Evolutionary conservation across 2,888 invertebrate species (phyloP).

Genomic region (Apodemia duryi): DNA sequence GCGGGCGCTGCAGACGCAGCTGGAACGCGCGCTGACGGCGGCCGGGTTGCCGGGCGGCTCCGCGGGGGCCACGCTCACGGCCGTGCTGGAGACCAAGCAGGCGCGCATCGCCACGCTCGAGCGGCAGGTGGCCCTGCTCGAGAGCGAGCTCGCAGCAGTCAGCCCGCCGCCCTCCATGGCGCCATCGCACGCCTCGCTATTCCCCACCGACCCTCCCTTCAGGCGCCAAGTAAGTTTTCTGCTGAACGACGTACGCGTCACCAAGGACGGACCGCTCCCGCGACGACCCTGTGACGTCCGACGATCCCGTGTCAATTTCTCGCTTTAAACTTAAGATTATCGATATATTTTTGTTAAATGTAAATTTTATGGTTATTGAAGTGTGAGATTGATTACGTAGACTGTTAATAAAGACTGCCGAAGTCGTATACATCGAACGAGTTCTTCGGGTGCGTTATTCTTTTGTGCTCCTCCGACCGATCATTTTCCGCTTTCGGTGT

Average conservation of each 20-base stretch:
- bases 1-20: conserved; percentile 88
- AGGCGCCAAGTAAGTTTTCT: conserved; percentile 92
- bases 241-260: conserved; percentile 88
- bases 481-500: conserved; percentile 75
- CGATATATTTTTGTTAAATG: conserved; percentile 49
- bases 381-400: conserved; percentile 66
- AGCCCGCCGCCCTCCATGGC: conserved; percentile 74
- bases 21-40: conserved; percentile 85
- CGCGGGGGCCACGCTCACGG: conserved; percentile 84
- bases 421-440: conserved; percentile 70
- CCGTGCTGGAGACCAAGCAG: conserved; percentile 91
- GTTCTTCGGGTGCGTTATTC: conserved; percentile 55
- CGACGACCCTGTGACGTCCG: conserved; percentile 50
- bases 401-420: conserved; percentile 72
- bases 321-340: conserved; percentile 69
- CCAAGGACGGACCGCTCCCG: conserved; percentile 82
- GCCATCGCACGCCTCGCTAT: conserved; percentile 79
- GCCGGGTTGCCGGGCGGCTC: conserved; percentile 79
- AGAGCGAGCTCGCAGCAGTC: conserved; percentile 83
- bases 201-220: conserved; percentile 82
- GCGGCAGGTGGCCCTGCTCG: conserved; percentile 89
- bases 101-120: conserved; percentile 92
- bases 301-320: conserved; percentile 70
- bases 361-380: conserved; percentile 64
- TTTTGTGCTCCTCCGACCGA: conserved; percentile 51